Evolutionary conservation across 2,888 invertebrate genomes (phyloP), one percentile per base, ranked within the genome.

Genomic region (Rhimphoctona megacephalus): DNA sequence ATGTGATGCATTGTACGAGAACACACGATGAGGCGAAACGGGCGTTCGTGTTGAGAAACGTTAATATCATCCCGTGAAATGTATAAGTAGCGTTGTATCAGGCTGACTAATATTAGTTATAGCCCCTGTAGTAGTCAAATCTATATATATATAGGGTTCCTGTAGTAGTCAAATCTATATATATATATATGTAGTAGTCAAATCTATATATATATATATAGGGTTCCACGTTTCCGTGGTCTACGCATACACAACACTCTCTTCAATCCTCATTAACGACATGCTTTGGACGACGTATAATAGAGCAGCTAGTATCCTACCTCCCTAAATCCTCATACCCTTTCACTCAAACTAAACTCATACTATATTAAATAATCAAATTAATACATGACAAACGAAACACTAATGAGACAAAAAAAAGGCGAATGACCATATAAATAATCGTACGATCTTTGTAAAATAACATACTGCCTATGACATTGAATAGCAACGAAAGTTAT

Each of bases 201-300:
- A n/a, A n/a, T n/a, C n/a, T n/a, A n/a, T n/a, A n/a, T n/a, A n/a
- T n/a, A n/a, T n/a, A n/a, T 61, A 33, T 64, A 64, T 30, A 39
- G 73, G 64, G 66, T 52, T 78, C 17, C 36, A 52, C 39, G 25
- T 17, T 66, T 46, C 22, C 73, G 33, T 78, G 77, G 67, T 81
- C 52, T 78, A 54, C 67, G 64, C 77, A 66, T 66, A 77, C 78
- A 49, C 17, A 22, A 46, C 25, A 25, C 30, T 57, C 79, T 79
- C 82, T 85, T 85, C 85, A 80, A 85, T 83, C 85, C 85, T 85
- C 76, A 80, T 85, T 83, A 80, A 85, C 85, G 76, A 69, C 30
- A 30, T 70, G 64, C 70, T 79, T 79, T 74, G 57, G 64, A 52
- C 52, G 30, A 61, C 69, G 78, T 74, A 52, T 43, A 79, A 61